Evolutionary conservation across 2,113 vertebrate genomes (phyloP), one percentile per base, ranked within the genome.

Genomic region (Actinemys pallida): DNA sequence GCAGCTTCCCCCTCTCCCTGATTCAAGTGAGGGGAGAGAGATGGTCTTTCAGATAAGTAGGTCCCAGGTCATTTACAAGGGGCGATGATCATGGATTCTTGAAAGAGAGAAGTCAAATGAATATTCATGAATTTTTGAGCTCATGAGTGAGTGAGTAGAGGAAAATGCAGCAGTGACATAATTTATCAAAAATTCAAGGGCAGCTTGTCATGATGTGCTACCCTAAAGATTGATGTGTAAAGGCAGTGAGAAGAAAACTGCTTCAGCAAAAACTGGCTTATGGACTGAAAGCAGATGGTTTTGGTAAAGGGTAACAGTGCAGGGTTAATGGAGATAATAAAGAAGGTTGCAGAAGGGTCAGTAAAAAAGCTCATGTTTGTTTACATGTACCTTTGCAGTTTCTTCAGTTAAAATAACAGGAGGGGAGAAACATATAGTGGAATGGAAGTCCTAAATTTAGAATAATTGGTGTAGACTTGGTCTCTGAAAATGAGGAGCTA

Each of bases 181-280:
- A 89, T 96, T 93, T 93, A 92, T 96, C 50, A 94, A 31, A 90
- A 95, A 90, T 92, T 88, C 84, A 96, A 96, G 92, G 92, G 11
- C 76, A 79, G 1, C 65, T 92, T 93, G 35, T 65, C 59, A 88
- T 90, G 52, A 29, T 90, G 69, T 86, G 75, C 42, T 42, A 47
- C 76, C 20, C 8, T 62, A 88, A 72, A 94, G 84, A 94, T 4
- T 72, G 72, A 93, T 96, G 49, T 39, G 6, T 86, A 75, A 84
- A 96, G n/a, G 84, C 72, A 69, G 31, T 92, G 92, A 52, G 89
- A 95, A 88, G 69, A 92, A 94, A 95, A 95, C 69, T 90, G 69
- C 87, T 94, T 86, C 86, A 91, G 89, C 89, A 93, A 91, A 96
- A 96, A 42, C 11, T 54, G 84, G 78, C 27, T 91, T 86, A 31